Evolutionary conservation across 2,797 vertebrate species (phyloP).

Genomic region (Propithecus deckenii): DNA sequence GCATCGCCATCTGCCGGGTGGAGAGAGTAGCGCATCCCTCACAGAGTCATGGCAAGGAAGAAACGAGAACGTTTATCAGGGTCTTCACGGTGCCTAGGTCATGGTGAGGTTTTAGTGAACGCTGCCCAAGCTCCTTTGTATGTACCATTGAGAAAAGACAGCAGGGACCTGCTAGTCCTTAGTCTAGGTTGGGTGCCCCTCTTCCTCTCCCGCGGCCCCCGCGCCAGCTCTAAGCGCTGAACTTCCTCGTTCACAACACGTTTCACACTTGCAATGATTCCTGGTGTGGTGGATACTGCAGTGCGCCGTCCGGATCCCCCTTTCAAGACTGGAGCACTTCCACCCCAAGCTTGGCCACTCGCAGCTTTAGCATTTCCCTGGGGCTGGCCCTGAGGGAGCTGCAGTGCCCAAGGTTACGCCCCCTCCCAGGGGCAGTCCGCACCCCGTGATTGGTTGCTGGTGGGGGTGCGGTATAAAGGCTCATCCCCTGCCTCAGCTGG

Average conservation of each 20-base stretch:
- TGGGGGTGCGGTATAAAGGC: neutral
- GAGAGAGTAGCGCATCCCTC: neutral
- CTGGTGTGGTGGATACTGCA: neutral
- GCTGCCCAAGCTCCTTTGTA: neutral
- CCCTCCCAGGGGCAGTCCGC: neutral
- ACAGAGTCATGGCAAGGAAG: neutral
- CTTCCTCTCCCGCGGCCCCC: no score
- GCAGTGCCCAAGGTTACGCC: neutral
- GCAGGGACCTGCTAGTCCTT: neutral
- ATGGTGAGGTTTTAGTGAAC: neutral
- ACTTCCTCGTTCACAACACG: neutral
- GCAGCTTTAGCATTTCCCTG: neutral
- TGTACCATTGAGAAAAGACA: neutral
- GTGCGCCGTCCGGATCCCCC: rapidly evolving
- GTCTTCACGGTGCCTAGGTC: neutral
- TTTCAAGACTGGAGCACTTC: neutral
- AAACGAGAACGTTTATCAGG: rapidly evolving
- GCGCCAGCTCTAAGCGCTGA: neutral
- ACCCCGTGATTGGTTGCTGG: neutral
- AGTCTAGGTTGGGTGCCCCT: neutral
- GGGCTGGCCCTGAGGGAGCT: neutral
- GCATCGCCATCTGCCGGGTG: neutral
- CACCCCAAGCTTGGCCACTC: neutral
- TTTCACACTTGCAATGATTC: rapidly evolving
- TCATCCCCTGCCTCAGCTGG: rapidly evolving